A percentile compares a stretch with the other conserved stretches of the same genome.
These are phyloP conservation scores for Prenolepis imparis DNA, from an alignment of 2,888 invertebrate species.

Conservation along the genomic window DNA sequence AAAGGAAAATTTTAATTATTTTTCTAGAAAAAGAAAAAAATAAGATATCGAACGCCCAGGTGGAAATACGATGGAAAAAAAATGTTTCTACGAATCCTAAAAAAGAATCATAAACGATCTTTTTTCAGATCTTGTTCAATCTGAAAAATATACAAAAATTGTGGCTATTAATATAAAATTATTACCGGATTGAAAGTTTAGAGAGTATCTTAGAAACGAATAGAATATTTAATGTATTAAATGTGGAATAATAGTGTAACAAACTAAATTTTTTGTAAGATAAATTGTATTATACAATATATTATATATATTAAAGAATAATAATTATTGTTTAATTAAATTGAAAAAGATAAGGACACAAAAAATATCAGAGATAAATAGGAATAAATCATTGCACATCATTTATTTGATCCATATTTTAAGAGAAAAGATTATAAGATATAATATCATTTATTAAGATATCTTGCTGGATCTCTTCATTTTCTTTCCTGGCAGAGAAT, in stretches of 20 bases:
- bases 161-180: neutral
- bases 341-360: neutral
- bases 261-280: neutral
- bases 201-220: neutral
- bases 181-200: neutral
- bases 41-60: neutral
- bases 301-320: neutral
- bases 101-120: neutral
- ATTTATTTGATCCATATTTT: constrained; percentile 10
- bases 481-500: neutral
- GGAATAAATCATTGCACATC: neutral
- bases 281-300: neutral
- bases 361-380: constrained; percentile 2
- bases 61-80: neutral
- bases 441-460: neutral
- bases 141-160: neutral
- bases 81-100: neutral
- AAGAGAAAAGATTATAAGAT: neutral
- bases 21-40: neutral
- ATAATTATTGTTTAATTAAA: neutral
- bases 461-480: neutral
- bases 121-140: neutral
- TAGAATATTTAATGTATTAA: neutral
- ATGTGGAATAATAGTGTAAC: neutral
- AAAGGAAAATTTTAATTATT: neutral